phyloP scores from a whole-genome alignment of 2,797 vertebrate species.

The Neoniphon sammara region DNA sequence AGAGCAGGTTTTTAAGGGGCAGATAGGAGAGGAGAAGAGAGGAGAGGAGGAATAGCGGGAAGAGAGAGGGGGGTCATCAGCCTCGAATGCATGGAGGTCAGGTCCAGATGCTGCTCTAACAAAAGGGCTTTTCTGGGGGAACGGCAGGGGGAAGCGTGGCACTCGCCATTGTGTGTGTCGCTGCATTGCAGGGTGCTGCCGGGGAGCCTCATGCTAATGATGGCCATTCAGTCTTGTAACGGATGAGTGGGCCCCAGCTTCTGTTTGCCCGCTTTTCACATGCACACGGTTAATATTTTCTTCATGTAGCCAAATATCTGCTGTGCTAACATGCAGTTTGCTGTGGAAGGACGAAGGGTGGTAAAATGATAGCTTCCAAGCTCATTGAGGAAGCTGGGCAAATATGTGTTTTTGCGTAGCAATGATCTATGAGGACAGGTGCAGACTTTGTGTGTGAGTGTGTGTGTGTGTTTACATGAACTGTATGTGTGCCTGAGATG shows the following conservation, averaged over 20 bases:
- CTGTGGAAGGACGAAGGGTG: conserved; percentile 9
- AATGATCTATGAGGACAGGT: conserved; percentile 71
- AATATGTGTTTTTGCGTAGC: conserved; percentile 71
- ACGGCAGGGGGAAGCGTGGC: conserved; percentile 90
- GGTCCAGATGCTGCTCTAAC: conserved; percentile 95
- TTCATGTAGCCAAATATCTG: conserved; percentile 56
- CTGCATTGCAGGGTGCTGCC: conserved; percentile 98
- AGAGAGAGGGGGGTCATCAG: conserved; percentile 82
- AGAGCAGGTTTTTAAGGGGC: conserved; percentile 68
- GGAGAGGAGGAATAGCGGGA: conserved; percentile 43
- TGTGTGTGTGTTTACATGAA: conserved; percentile 27
- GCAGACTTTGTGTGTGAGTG: conserved; percentile 52
- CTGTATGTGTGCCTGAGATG: conserved; percentile 19
- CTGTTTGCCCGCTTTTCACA: conserved; percentile 69
- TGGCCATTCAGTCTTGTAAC: conserved; percentile 90
- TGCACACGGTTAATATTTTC: conserved; percentile 61
- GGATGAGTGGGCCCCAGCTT: conserved; percentile 78
- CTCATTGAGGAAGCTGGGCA: conserved; percentile 55
- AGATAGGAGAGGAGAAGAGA: conserved; percentile 58
- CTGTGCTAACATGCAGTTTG: conserved; percentile 39
- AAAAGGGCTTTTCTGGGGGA: conserved; percentile 92
- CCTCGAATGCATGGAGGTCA: conserved; percentile 89
- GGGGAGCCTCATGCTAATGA: conserved; percentile 94
- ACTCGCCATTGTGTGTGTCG: conserved; percentile 88
- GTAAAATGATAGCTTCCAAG: conserved; percentile 33